Conservation (phyloP, 2,888 invertebrate species). For the Leptinotarsa haldemani region DNA sequence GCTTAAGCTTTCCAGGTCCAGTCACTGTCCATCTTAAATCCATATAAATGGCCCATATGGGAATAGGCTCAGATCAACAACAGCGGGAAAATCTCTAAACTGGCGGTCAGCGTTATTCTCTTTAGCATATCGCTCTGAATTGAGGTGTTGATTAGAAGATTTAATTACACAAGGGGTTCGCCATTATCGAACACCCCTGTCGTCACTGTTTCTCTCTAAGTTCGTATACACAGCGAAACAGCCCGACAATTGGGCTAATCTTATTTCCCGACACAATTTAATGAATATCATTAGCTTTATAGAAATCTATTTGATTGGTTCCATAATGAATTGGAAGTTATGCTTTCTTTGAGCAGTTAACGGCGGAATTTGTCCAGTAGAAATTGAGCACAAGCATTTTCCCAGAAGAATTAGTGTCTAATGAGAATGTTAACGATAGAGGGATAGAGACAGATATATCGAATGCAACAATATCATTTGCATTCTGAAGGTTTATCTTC, state of each 20-base stretch:
- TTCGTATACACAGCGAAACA: not conserved
- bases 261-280: constrained; percentile 32
- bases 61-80: constrained; percentile 55
- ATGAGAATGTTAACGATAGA: not conserved
- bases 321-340: constrained; percentile 3
- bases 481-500: no score
- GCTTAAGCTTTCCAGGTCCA: constrained; percentile 58
- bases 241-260: constrained; percentile 43
- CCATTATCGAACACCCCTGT: constrained; percentile 52
- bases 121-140: constrained; percentile 61
- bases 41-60: constrained; percentile 65
- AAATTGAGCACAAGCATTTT: not conserved
- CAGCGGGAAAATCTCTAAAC: constrained; percentile 52
- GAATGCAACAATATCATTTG: no score
- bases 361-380: not conserved
- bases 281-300: constrained; percentile 16
- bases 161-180: constrained; percentile 61
- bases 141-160: constrained; percentile 65
- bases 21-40: constrained; percentile 65
- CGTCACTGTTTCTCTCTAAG: constrained; percentile 28
- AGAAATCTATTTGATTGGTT: constrained; percentile 17
- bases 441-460: no score
- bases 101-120: constrained; percentile 57
- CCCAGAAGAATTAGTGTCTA: not conserved
- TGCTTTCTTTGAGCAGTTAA: not conserved